These are phyloP conservation scores for Acanthopleura granulata DNA, from an alignment of 2,888 invertebrate species.

Conservation along the genomic window DNA sequence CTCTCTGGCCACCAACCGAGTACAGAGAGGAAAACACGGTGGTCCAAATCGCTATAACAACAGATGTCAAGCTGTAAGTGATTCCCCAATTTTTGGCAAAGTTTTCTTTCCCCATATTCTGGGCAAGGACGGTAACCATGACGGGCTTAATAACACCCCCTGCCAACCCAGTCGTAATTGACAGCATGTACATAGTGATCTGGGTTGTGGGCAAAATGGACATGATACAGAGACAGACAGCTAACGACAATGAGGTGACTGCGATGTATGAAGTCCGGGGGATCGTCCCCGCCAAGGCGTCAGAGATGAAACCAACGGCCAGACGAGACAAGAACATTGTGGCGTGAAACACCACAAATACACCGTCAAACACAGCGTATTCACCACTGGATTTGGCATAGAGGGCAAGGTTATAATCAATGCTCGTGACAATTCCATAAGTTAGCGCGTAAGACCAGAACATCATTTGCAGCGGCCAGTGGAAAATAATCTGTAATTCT, in stretches of 20 bases:
- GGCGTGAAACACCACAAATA: neutral
- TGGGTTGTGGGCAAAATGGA: neutral
- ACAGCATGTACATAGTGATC: neutral
- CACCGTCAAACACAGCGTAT: neutral
- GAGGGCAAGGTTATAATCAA: neutral
- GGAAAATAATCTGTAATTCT: neutral
- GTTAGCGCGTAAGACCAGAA: neutral
- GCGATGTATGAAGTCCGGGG: neutral
- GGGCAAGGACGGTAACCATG: neutral
- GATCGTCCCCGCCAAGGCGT: neutral
- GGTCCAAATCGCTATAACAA: neutral
- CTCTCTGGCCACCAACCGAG: neutral
- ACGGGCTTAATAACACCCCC: neutral
- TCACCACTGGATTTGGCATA: neutral
- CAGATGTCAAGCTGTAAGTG: neutral
- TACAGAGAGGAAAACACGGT: neutral
- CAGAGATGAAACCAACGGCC: neutral
- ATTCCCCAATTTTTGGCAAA: constrained; percentile 14
- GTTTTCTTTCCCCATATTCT: neutral
- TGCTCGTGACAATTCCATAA: neutral
- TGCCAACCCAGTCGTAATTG: neutral
- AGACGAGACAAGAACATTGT: neutral
- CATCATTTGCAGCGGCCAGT: neutral
- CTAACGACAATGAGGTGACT: neutral
- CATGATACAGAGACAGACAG: neutral